These are phyloP conservation scores for Scaptomyza caliginosa DNA, from an alignment of 2,888 invertebrate species.

Conservation along the genomic window DNA sequence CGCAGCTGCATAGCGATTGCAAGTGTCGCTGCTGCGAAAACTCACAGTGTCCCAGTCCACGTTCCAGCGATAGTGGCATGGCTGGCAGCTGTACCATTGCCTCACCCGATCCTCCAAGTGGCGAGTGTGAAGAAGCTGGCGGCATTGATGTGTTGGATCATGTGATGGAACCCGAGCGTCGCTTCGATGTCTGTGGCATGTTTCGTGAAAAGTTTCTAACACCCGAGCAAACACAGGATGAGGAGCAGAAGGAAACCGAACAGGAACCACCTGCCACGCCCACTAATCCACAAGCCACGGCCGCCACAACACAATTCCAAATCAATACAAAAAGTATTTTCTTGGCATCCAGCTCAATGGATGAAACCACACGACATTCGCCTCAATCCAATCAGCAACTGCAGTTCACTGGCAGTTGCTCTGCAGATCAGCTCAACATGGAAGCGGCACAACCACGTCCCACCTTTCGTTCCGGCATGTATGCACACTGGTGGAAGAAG, in stretches of 20 bases:
- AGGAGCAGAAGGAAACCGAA: conserved; percentile 4
- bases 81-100: conserved; percentile 92
- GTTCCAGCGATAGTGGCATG: conserved; percentile 92
- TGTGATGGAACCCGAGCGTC: conserved; percentile 65
- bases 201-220: conserved; percentile 83
- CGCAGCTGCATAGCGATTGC: conserved; percentile 42
- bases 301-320: conserved; percentile 66
- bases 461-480: conserved; percentile 92
- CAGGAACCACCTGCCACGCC: conserved; percentile 19
- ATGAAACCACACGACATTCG: conserved; percentile 37
- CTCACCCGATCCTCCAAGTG: conserved; percentile 87
- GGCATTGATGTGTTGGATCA: conserved; percentile 57
- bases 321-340: conserved; percentile 82
- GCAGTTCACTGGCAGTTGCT: conserved; percentile 57
- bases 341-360: conserved; percentile 69
- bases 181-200: conserved; percentile 83
- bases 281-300: conserved; percentile 13
- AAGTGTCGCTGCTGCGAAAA: conserved; percentile 87
- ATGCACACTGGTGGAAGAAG: conserved; percentile 97
- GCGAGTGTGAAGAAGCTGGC: conserved; percentile 41
- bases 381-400: conserved; percentile 20
- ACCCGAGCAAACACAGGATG: conserved; percentile 67
- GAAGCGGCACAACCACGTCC: conserved; percentile 47
- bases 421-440: conserved; percentile 51
- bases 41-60: conserved; percentile 88